Evolutionary conservation across 2,797 vertebrate genomes (phyloP).

Genomic region (Emydoidea blandingii): DNA sequence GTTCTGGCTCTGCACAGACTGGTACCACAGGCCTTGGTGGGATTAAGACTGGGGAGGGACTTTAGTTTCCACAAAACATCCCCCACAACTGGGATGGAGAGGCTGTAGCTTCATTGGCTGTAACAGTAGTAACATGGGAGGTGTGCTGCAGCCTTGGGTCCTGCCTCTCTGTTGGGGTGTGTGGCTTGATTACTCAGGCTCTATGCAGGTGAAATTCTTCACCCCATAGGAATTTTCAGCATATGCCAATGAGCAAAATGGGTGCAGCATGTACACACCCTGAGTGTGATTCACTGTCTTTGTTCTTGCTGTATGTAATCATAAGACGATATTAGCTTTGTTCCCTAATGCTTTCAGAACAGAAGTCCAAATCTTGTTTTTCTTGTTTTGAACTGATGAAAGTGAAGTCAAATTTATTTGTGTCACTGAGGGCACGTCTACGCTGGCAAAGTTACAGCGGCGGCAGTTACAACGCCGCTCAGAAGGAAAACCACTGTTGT

Average conservation of each 20-base stretch:
- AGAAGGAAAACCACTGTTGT: too few relatives aligned
- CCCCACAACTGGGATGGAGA: background rate
- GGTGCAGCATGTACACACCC: background rate
- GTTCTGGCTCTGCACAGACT: background rate
- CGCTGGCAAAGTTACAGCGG: too few relatives aligned
- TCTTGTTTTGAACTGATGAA: conserved; percentile 36
- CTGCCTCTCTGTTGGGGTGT: background rate
- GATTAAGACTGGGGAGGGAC: background rate
- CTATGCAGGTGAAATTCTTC: fast-evolving
- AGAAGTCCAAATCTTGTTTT: conserved; percentile 48
- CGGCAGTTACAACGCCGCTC: too few relatives aligned
- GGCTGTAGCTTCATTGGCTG: background rate
- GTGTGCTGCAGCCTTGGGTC: background rate
- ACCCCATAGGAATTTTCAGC: fast-evolving
- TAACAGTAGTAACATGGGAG: background rate
- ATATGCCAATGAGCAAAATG: fast-evolving
- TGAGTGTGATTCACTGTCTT: background rate
- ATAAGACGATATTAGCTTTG: conserved; percentile 10
- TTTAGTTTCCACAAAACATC: background rate
- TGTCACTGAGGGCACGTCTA: background rate
- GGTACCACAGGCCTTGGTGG: background rate
- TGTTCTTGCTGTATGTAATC: background rate
- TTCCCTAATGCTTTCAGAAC: conserved; percentile 49
- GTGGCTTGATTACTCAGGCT: fast-evolving
- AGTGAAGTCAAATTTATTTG: background rate